Percentiles rank a stretch among this genome's conserved stretches.
phyloP scores from a whole-genome alignment of 1,140 invertebrate species.

The Heliconius eleuchia region DNA sequence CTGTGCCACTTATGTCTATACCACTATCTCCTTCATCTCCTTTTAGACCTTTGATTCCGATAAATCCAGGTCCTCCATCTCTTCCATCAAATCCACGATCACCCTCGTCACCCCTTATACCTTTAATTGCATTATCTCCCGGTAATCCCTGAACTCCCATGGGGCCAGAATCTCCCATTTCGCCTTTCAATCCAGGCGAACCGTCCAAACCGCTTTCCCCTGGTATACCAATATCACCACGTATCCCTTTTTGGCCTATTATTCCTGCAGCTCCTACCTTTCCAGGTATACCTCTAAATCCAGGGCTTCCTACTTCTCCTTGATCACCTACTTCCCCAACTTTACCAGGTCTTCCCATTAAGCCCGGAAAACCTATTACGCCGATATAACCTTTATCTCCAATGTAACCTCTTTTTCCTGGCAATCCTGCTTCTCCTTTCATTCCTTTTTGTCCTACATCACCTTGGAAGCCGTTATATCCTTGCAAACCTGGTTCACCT shows the following conservation, averaged over 20 bases:
- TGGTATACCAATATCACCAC: constrained; percentile 80
- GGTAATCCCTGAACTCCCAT: constrained; percentile 61
- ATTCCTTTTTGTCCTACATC: constrained; percentile 74
- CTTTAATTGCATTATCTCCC: constrained; percentile 81
- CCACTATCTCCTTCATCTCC: constrained; percentile 70
- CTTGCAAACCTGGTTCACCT: constrained; percentile 80
- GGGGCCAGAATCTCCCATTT: constrained; percentile 47
- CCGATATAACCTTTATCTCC: constrained; percentile 73
- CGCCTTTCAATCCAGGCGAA: constrained; percentile 61
- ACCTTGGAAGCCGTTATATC: constrained; percentile 71
- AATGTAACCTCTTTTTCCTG: constrained; percentile 67
- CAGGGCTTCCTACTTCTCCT: constrained; percentile 81
- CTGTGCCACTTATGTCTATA: constrained; percentile 51
- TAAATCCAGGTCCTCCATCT: constrained; percentile 53
- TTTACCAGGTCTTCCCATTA: constrained; percentile 82
- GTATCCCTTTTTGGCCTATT: constrained; percentile 65
- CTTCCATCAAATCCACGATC: constrained; percentile 66
- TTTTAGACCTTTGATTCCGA: constrained; percentile 53
- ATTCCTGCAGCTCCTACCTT: constrained; percentile 22
- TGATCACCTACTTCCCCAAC: constrained; percentile 79
- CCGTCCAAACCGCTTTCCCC: constrained; percentile 84
- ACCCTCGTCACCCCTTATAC: constrained; percentile 72
- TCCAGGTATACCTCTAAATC: constrained; percentile 79
- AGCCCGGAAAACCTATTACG: constrained; percentile 80
- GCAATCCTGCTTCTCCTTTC: constrained; percentile 75